Evolutionary conservation across 2,888 invertebrate species (phyloP), one percentile per base, ranked within the genome.

Genomic region (Limnephilus marmoratus): DNA sequence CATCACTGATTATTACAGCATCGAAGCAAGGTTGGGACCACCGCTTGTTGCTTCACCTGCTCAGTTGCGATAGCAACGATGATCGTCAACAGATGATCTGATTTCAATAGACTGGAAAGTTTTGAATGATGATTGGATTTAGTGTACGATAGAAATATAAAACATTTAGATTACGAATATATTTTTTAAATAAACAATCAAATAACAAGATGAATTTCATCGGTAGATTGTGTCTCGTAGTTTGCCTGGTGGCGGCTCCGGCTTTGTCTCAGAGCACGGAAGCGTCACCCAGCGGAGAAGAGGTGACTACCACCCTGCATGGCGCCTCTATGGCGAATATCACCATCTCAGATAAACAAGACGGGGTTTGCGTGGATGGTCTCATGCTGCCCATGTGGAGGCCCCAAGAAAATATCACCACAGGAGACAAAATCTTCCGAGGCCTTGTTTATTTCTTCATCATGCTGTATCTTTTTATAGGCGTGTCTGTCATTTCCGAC

Each of bases 401-500:
- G 94, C 99, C 99, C n/a, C 96, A 97, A 94, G 97, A 97, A 68
- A 97, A 98, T 95, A 97, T 99, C 90, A 96, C 97, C 90, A 95
- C 97, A 88, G 97, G 97, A 91, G 98, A 99, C 94, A 97, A 98
- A 94, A 96, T 98, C 94, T 96, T 98, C 93, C 97, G 99, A 53
- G 99, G 99, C 85, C 94, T 98, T 93, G 97, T 99, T 93, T 99
- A 99, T 96, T 99, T 99, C 96, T 94, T 98, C 90, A 96, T 97
- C 86, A 97, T 99, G 95, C 96, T 98, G 94, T 99, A 99, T 95
- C 97, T 99, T 95, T 99, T 99, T 96, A 98, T 99, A 95, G 99
- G 99, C 91, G 99, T 99, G 87, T 99, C 99, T 94, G 99, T 99
- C 95, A 98, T 99, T 94, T 99, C 99, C 94, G 99, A 99, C 95